Base-by-base conservation (phyloP, 2,113 vertebrate genomes). In the Brachyhypopomus gauderio region DNA sequence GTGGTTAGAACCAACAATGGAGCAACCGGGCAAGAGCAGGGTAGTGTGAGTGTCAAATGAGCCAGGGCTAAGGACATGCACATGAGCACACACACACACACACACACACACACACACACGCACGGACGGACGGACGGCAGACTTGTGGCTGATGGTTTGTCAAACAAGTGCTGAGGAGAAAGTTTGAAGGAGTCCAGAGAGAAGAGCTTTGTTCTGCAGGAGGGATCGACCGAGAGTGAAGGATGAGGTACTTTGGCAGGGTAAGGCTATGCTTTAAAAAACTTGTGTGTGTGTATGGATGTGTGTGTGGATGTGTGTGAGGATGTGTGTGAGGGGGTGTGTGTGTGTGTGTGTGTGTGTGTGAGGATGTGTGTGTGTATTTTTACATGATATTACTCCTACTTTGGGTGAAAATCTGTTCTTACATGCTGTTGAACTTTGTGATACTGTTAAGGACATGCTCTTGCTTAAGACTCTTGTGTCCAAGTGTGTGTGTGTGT, bases 191-290 rank as follows among this genome's bases (percentile, higher is more conserved):
- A 80, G 48, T 45, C 23, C 19, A 48, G 19, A 64, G 58, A 56
- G 14, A 16, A 78, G 72, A 64, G 71, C 75, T 75, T 85, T 48
- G 22, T 74, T 63, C 19, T 30, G 22, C 67, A 64, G 22, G 41
- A 77, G 80, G 79, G 86, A 79, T 69, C 74, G 81, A 20, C 5
- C 62, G 27, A 67, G 83, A 87, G 60, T 41, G 84, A 87, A 90
- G 90, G 83, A 88, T 88, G 88, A 85, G 85, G 75, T 86, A 66
- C 83, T 71, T 81, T 75, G 83, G 77, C 36, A 87, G 77, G 83
- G 85, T 87, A 87, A 87, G 85, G 55, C 16, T 38, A 70, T 60
- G 63, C 86, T 87, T 86, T 84, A 75, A 85, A 36, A 84, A 52
- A 52, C 45, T 14, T 30, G 30, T 30, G 30, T 52, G 8, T 11